Evolutionary conservation across 2,113 vertebrate species (phyloP).

Genomic region (Osmerus eperlanus): DNA sequence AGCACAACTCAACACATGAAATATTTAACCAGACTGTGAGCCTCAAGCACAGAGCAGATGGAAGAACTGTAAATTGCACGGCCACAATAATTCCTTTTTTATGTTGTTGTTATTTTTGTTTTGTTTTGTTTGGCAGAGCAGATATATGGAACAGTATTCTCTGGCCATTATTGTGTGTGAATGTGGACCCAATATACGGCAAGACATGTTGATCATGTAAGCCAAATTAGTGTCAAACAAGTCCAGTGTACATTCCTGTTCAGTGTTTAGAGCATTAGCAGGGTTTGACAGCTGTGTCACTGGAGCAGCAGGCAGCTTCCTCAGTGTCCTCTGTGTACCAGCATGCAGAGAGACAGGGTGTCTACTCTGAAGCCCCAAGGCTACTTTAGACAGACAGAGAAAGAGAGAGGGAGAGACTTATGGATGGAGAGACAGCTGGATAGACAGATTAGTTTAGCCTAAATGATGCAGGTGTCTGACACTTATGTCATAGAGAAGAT

Average conservation of each 20-base stretch:
- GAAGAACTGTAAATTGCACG: constrained; percentile 13
- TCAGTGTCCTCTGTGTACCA: constrained; percentile 36
- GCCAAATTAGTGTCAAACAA: no score
- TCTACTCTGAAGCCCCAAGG: constrained; percentile 1
- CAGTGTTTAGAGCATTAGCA: background rate
- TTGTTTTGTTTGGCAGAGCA: constrained; percentile 11
- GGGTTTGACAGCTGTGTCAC: constrained; percentile 21
- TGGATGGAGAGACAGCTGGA: constrained; percentile 3
- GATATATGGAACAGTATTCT: constrained; percentile 5
- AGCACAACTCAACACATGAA: constrained; percentile 26
- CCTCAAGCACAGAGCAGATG: constrained; percentile 25
- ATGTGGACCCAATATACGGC: constrained; percentile 39
- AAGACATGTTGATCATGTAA: constrained; percentile 36
- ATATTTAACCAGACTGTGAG: constrained; percentile 44
- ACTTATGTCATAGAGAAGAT: background rate
- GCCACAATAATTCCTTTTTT: background rate
- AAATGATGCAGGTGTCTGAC: constrained; percentile 10
- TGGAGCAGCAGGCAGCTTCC: constrained; percentile 42
- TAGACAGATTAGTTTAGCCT: constrained; percentile 9
- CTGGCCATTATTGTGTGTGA: constrained; percentile 25
- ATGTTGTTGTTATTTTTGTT: background rate
- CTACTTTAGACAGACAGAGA: constrained; percentile 8
- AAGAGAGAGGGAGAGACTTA: background rate
- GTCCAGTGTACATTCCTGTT: no score
- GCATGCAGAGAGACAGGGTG: constrained; percentile 17